Evolutionary conservation across 2,888 invertebrate species (phyloP).

Genomic region (Catonia carolina): DNA sequence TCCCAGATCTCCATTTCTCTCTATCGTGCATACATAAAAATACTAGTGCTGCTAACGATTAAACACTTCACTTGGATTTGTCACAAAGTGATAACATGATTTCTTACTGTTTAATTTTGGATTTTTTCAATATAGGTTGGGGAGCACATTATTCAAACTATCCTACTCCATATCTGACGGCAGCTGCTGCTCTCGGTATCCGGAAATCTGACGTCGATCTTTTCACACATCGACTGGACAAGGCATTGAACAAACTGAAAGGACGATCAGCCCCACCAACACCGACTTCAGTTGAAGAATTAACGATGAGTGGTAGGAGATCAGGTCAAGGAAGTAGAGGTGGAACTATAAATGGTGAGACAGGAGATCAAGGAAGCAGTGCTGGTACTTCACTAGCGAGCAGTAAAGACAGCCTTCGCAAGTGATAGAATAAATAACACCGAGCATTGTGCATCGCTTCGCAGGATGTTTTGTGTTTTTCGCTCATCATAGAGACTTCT

Average conservation of each 20-base stretch:
- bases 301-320: constrained; percentile 36
- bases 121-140: constrained; percentile 63
- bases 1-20: too few relatives aligned
- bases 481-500: too few relatives aligned
- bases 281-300: constrained; percentile 40
- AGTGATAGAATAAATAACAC: constrained; percentile 31
- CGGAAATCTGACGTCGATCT: constrained; percentile 58
- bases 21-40: too few relatives aligned
- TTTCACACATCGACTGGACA: constrained; percentile 58
- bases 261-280: constrained; percentile 39
- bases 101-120: too few relatives aligned
- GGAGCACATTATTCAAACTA: constrained; percentile 58
- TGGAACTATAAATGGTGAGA: constrained; percentile 35
- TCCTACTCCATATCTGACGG: constrained; percentile 61
- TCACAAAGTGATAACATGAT: too few relatives aligned
- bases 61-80: too few relatives aligned
- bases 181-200: constrained; percentile 65
- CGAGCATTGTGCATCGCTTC: too few relatives aligned
- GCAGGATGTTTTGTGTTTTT: too few relatives aligned
- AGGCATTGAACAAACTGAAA: constrained; percentile 47
- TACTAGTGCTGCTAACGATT: too few relatives aligned
- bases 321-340: constrained; percentile 29
- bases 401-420: constrained; percentile 41
- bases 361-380: constrained; percentile 34
- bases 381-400: constrained; percentile 40